phyloP scores from a whole-genome alignment of 2,113 vertebrate genomes.

The Pygathrix nemaeus region DNA sequence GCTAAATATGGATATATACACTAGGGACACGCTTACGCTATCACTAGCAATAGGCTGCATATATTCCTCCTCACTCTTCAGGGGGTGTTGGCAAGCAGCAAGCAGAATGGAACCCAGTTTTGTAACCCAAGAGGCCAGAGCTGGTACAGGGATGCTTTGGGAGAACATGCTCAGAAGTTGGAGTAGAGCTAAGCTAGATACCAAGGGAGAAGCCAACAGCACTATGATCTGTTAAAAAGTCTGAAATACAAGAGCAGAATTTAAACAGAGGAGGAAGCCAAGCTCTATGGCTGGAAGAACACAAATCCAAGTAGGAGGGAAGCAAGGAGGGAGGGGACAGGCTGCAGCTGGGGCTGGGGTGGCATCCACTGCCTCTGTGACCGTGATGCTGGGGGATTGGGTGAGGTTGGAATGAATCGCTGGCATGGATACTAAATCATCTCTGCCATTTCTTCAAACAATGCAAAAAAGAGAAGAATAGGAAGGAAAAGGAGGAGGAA shows the following conservation, averaged over 20 bases:
- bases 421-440: neutral
- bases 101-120: neutral
- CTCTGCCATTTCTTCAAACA: neutral
- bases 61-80: neutral
- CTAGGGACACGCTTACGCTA: neutral
- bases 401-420: neutral
- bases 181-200: neutral
- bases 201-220: neutral
- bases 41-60: neutral
- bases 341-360: neutral
- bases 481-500: neutral
- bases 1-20: neutral
- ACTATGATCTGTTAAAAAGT: neutral
- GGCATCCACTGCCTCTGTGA: neutral
- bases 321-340: neutral
- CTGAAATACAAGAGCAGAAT: neutral
- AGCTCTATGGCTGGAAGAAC: neutral
- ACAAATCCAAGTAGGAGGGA: neutral
- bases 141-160: neutral
- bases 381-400: neutral
- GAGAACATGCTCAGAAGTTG: neutral
- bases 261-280: neutral
- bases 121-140: neutral
- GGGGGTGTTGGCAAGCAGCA: neutral
- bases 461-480: neutral